Evolutionary conservation across 2,797 vertebrate species (phyloP).

Genomic region (Sorex maritimensis): DNA sequence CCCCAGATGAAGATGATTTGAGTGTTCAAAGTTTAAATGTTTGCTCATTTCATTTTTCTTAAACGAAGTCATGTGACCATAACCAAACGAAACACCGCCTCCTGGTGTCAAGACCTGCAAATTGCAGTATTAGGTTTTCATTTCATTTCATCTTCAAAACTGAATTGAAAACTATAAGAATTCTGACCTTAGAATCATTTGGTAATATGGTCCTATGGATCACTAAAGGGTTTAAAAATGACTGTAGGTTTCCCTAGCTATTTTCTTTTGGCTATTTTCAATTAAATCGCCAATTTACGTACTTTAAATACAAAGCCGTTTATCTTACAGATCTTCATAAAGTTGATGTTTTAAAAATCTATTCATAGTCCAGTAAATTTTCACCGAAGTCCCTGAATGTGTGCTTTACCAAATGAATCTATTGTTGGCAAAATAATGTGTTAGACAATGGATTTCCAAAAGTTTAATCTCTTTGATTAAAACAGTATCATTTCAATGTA

Average conservation of each 20-base stretch:
- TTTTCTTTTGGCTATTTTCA: background rate
- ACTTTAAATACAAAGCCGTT: background rate
- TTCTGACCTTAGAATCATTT: background rate
- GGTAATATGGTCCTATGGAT: background rate
- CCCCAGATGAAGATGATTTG: background rate
- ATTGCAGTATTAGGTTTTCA: conserved; percentile 66
- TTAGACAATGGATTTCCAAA: background rate
- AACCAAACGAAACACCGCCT: conserved; percentile 37
- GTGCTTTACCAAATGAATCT: conserved; percentile 45
- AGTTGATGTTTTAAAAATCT: conserved; percentile 34
- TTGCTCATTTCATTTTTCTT: background rate
- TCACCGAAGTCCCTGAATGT: background rate
- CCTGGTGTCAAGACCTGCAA: conserved; percentile 48
- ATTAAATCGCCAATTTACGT: background rate
- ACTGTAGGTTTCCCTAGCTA: too few relatives aligned
- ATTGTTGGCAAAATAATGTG: background rate
- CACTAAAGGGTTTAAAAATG: too few relatives aligned
- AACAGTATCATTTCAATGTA: conserved; percentile 7
- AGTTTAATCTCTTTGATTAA: conserved; percentile 12
- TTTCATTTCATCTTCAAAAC: background rate
- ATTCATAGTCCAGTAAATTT: conserved; percentile 12
- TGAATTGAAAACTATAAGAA: background rate
- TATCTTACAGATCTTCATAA: conserved; percentile 14
- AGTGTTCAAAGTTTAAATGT: background rate
- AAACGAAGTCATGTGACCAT: conserved; percentile 63